These are phyloP conservation scores for Agonum fuliginosum DNA, from an alignment of 2,888 invertebrate genomes.

Conservation along the genomic window DNA sequence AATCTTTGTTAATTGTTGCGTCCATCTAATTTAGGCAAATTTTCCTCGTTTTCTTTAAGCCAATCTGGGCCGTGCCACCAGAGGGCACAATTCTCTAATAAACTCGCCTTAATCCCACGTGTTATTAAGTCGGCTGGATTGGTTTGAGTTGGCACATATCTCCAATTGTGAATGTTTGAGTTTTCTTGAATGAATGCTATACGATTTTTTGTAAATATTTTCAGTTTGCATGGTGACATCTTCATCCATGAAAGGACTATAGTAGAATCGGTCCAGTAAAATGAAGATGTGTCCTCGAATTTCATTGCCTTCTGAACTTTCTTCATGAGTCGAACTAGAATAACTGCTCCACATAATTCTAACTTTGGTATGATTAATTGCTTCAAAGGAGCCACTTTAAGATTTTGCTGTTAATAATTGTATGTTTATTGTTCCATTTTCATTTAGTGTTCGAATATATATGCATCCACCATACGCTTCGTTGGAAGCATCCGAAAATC, in stretches of 20 bases:
- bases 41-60: not conserved
- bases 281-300: constrained; percentile 14
- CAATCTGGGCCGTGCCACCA: constrained; percentile 51
- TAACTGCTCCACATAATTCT: constrained; percentile 28
- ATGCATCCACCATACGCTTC: constrained; percentile 17
- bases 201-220: constrained; percentile 61
- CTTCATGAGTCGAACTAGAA: constrained; percentile 2
- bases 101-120: constrained; percentile 47
- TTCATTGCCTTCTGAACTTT: constrained; percentile 34
- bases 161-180: constrained; percentile 16
- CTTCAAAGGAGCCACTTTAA: constrained; percentile 8
- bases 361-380: not conserved
- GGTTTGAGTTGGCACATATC: constrained; percentile 46
- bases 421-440: not conserved
- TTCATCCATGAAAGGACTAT: constrained; percentile 61
- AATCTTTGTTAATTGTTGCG: not conserved
- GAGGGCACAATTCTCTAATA: constrained; percentile 29
- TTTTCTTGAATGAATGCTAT: constrained; percentile 58
- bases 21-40: not conserved
- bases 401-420: constrained; percentile 28
- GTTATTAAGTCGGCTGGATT: constrained; percentile 62
- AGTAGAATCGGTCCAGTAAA: constrained; percentile 62
- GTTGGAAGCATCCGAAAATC: constrained; percentile 19
- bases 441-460: not conserved
- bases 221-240: constrained; percentile 34